A percentile compares a stretch with the other conserved stretches of the same genome.
These are phyloP conservation scores for Staurois parvus DNA, from an alignment of 2,797 vertebrate genomes.

Conservation along the genomic window DNA sequence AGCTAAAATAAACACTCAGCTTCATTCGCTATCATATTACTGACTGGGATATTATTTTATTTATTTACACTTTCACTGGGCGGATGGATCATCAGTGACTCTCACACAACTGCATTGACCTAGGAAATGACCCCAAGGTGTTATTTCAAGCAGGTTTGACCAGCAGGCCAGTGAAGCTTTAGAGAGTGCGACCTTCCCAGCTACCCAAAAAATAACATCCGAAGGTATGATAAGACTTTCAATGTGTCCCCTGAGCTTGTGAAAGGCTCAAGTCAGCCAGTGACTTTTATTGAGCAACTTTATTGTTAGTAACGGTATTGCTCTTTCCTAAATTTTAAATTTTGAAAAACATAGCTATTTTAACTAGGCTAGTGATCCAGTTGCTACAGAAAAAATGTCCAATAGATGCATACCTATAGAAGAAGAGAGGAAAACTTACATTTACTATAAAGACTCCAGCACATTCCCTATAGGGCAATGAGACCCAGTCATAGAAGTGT, in stretches of 20 bases:
- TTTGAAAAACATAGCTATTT: no score
- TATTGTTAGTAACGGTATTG: no score
- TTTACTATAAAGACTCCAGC: no score
- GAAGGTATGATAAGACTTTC: neutral
- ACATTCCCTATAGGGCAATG: no score
- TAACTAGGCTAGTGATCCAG: no score
- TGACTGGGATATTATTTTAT: slow-evolving; percentile 17
- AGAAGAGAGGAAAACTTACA: no score
- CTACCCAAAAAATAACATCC: slow-evolving; percentile 14
- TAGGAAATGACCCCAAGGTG: slow-evolving; percentile 57
- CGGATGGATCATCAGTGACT: slow-evolving; percentile 21
- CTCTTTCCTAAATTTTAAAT: no score
- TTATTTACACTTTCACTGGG: slow-evolving; percentile 39
- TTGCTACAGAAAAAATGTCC: no score
- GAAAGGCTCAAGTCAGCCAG: neutral
- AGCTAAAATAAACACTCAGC: slow-evolving; percentile 35
- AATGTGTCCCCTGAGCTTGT: neutral
- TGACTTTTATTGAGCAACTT: neutral
- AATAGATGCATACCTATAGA: no score
- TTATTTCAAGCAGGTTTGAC: slow-evolving; percentile 39
- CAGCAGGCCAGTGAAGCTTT: neutral
- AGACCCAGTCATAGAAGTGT: no score
- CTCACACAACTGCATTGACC: slow-evolving; percentile 41
- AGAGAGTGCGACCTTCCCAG: neutral
- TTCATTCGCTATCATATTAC: slow-evolving; percentile 35